A percentile compares a stretch with the other conserved stretches of the same genome.
phyloP scores from a whole-genome alignment of 2,797 vertebrate genomes.

The Labeo calbasu region DNA sequence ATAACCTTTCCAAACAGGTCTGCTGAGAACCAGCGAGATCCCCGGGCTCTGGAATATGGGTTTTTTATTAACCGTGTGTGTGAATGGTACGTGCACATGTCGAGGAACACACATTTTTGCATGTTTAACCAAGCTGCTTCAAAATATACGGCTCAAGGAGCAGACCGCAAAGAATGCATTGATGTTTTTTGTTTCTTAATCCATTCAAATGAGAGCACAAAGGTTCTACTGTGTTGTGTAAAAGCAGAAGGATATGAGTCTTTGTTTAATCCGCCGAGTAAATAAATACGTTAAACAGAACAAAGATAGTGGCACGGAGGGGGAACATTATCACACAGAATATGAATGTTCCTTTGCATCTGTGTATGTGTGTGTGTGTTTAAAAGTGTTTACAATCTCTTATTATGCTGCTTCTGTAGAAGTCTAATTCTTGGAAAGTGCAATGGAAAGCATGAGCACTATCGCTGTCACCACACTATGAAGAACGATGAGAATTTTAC shows the following conservation, averaged over 20 bases:
- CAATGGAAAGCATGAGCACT: not conserved
- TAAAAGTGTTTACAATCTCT: not conserved
- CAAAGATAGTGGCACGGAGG: constrained; percentile 20
- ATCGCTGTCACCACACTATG: not conserved
- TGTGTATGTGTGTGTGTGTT: constrained; percentile 1
- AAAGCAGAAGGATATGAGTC: not conserved
- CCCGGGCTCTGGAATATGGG: not conserved
- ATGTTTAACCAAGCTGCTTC: not conserved
- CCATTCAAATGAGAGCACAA: constrained; percentile 17
- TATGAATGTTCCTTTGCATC: constrained; percentile 29
- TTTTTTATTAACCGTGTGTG: not conserved
- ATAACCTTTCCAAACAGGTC: constrained; percentile 43
- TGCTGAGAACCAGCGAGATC: not conserved
- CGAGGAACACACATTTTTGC: not conserved
- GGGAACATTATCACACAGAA: constrained; percentile 33
- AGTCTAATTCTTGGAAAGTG: not conserved
- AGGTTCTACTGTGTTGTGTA: not conserved
- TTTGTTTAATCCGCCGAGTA: constrained; percentile 22
- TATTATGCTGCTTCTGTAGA: not conserved
- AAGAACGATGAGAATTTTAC: not conserved
- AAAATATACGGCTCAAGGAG: not conserved
- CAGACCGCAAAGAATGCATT: not conserved
- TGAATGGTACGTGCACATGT: not conserved
- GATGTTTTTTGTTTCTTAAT: constrained; percentile 33
- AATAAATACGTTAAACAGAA: constrained; percentile 36